Conservation (phyloP, 2,797 vertebrate species). For the Karalla daura region DNA sequence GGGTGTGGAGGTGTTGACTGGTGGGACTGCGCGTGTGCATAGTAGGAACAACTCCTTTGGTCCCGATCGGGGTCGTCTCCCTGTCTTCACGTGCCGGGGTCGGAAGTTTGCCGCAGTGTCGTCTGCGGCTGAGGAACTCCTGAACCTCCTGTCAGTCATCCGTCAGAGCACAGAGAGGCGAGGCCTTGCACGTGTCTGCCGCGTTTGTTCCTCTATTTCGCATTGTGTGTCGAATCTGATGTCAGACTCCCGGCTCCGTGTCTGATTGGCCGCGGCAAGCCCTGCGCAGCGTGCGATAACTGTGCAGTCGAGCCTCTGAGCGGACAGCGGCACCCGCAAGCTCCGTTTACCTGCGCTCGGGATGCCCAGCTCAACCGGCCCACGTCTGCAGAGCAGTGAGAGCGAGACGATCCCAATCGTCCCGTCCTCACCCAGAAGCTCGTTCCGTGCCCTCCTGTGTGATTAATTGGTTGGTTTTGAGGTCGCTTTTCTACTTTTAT, state of each 20-base stretch:
- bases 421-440: background rate
- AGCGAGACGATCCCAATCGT: background rate
- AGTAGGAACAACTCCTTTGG: too few species aligned
- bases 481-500: background rate
- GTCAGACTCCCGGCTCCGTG: background rate
- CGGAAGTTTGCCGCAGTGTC: background rate
- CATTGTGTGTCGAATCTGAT: background rate
- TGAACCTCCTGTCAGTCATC: too few species aligned
- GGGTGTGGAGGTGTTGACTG: too few species aligned
- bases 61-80: too few species aligned
- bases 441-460: background rate
- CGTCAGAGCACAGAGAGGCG: background rate
- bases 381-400: background rate
- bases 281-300: background rate
- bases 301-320: background rate
- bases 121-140: too few species aligned
- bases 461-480: background rate
- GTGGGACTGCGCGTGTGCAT: too few species aligned
- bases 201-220: background rate
- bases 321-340: background rate
- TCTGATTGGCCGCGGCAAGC: background rate
- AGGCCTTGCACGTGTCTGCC: background rate
- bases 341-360: background rate
- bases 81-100: too few species aligned
- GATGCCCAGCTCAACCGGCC: background rate